phyloP scores from a whole-genome alignment of 2,888 invertebrate genomes.

The Hedya salicella region DNA sequence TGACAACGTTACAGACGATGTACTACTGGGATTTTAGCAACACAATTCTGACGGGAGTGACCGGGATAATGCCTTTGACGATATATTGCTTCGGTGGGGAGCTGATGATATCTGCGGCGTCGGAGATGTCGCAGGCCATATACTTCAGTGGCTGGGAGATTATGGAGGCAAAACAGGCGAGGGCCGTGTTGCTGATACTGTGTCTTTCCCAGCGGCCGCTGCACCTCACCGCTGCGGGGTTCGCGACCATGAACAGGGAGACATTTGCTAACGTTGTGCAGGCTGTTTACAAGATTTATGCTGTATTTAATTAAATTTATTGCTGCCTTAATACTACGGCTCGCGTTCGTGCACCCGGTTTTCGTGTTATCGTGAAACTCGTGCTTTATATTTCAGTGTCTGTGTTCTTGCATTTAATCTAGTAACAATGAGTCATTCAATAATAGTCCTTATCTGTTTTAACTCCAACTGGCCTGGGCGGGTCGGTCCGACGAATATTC shows the following conservation, averaged over 20 bases:
- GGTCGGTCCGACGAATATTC: too few species aligned
- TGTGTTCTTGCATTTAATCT: too few species aligned
- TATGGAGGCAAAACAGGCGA: constrained; percentile 61
- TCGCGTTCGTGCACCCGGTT: too few species aligned
- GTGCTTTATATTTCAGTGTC: too few species aligned
- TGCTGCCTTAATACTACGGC: too few species aligned
- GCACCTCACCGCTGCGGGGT: constrained; percentile 61
- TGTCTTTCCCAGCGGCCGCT: constrained; percentile 59
- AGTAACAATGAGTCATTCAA: too few species aligned
- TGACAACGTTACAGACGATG: constrained; percentile 67
- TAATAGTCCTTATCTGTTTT: too few species aligned
- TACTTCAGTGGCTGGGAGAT: constrained; percentile 66
- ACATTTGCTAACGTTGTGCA: constrained; percentile 66
- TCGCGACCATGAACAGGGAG: constrained; percentile 65
- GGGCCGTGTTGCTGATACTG: constrained; percentile 57
- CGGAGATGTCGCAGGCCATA: constrained; percentile 56
- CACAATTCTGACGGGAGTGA: constrained; percentile 61
- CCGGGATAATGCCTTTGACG: constrained; percentile 63
- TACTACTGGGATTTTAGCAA: constrained; percentile 64
- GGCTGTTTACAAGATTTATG: constrained; percentile 68
- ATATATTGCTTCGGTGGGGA: constrained; percentile 71
- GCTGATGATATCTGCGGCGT: constrained; percentile 59
- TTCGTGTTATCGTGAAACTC: too few species aligned
- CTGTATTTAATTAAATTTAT: constrained; percentile 63
- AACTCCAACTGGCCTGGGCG: too few species aligned